Evolutionary conservation across 2,113 vertebrate genomes (phyloP), one percentile per base, ranked within the genome.

Genomic region (Podocnemis expansa): DNA sequence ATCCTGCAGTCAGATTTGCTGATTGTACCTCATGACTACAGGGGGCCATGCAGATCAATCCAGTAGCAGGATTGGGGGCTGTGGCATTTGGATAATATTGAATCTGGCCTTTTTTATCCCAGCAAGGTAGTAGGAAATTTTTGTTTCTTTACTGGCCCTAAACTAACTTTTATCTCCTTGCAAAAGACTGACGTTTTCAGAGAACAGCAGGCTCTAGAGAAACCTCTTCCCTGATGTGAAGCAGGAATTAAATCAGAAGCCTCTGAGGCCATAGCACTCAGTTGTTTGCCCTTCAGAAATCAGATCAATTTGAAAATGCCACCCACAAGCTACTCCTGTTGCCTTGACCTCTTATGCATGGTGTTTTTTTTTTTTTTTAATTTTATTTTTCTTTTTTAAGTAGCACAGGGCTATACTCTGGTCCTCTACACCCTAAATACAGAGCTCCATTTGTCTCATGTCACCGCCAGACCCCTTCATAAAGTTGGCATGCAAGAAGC

Each of bases 281-380:
- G 85, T 85, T 90, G 90, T 93, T 52, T 34, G 93, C 78, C 43
- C 0, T 1, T 27, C 93, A 84, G 83, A 91, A 83, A 96, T 78
- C 9, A 0, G 2, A 94, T 93, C 91, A 60, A 73, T 95, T 84
- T 75, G 85, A 52, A 82, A 47, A 9, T 29, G 76, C 47, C 90
- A 29, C 91, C 91, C 73, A 14, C 1, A 58, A 73, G 55, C 1
- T 29, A 38, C 19, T 41, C 29, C 56, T 56, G 91, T 85, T 84
- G 73, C 91, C 95, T 87, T 90, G 67, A 81, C 82, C 91, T 95
- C 82, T 82, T 80, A 24, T 85, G 94, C 31, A 34, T n/a, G n/a
- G n/a, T n/a, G 78, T 47, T 52, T 43, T 87, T 22, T 51, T n/a
- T n/a, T n/a, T n/a, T n/a, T n/a, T n/a, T n/a, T n/a, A n/a, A n/a